Conservation (phyloP, 1,140 invertebrate genomes). For the Penaeus indicus region DNA sequence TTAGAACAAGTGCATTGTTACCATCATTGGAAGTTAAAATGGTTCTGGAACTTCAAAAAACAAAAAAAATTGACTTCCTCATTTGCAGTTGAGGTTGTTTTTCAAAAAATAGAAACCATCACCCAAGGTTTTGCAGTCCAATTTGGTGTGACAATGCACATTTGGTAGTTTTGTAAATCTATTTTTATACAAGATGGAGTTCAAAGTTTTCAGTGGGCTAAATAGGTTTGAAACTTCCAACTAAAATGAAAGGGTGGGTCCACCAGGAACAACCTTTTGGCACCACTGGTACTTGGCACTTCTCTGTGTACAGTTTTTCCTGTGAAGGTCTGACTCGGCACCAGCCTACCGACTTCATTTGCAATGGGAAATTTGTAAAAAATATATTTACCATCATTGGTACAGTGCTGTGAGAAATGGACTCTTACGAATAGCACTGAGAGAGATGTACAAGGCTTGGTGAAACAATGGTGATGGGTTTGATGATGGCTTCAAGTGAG, state of each 20-base stretch:
- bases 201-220: slow-evolving; percentile 36
- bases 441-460: slow-evolving; percentile 26
- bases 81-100: no score
- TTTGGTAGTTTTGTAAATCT: slow-evolving; percentile 68
- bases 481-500: slow-evolving; percentile 17
- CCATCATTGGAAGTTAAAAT: slow-evolving; percentile 40
- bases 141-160: slow-evolving; percentile 58
- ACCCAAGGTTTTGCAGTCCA: not conserved
- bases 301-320: slow-evolving; percentile 58
- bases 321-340: slow-evolving; percentile 39
- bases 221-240: slow-evolving; percentile 26
- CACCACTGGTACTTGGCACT: slow-evolving; percentile 33
- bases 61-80: not conserved
- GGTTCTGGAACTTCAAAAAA: slow-evolving; percentile 41
- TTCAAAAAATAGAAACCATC: no score
- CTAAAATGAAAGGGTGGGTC: slow-evolving; percentile 49
- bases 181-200: slow-evolving; percentile 67
- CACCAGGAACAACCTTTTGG: slow-evolving; percentile 15
- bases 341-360: slow-evolving; percentile 17
- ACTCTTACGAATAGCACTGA: slow-evolving; percentile 29
- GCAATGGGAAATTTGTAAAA: slow-evolving; percentile 29
- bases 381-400: not conserved
- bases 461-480: slow-evolving; percentile 47
- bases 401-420: slow-evolving; percentile 51
- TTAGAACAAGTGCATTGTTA: slow-evolving; percentile 62